These are phyloP conservation scores for Natator depressus DNA, from an alignment of 2,113 vertebrate genomes.

Conservation along the genomic window DNA sequence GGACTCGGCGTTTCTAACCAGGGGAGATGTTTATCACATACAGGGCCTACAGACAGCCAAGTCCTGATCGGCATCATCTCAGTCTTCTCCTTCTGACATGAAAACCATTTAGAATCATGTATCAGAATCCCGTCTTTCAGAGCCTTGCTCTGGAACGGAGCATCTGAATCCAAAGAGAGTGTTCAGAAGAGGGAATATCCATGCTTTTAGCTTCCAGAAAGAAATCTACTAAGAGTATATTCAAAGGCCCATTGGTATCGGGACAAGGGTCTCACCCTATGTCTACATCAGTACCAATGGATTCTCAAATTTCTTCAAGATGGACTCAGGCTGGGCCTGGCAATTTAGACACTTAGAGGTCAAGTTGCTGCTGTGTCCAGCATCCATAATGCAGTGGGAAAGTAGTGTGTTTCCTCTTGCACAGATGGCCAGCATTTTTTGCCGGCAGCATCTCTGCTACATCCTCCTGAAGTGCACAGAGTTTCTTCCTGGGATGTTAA, in stretches of 20 bases:
- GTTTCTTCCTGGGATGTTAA: background rate
- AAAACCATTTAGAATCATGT: background rate
- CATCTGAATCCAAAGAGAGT: background rate
- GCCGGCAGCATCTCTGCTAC: background rate
- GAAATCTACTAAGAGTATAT: background rate
- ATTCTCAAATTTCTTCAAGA: background rate
- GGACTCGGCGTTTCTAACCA: background rate
- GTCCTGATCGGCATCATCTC: background rate
- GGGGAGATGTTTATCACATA: background rate
- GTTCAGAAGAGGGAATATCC: background rate
- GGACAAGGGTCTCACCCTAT: background rate
- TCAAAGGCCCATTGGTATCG: background rate
- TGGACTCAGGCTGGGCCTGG: background rate
- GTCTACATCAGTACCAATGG: background rate
- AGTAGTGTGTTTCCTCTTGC: background rate
- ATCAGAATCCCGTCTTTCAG: background rate
- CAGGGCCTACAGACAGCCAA: background rate
- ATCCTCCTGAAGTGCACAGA: background rate
- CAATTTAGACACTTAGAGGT: background rate
- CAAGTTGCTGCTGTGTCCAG: background rate
- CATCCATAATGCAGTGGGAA: background rate
- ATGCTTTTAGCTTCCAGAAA: background rate
- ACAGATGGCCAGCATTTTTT: background rate
- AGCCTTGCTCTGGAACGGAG: background rate
- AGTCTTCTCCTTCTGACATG: background rate